Evolutionary conservation across 1,140 invertebrate genomes (phyloP), one percentile per base, ranked within the genome.

Genomic region (Calephelis virginiensis): DNA sequence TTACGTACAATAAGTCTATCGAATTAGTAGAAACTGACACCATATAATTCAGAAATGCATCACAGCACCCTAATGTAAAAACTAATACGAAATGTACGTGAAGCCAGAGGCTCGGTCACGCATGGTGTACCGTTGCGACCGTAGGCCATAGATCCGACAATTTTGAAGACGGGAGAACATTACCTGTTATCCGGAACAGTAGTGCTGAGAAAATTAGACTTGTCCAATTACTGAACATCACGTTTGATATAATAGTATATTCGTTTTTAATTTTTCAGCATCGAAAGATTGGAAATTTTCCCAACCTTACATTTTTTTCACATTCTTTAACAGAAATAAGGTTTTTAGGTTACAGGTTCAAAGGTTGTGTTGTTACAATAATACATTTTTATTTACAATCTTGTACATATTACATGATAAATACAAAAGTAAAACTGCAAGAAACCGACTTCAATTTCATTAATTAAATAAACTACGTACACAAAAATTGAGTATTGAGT

Each of bases 41-140:
- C 61, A 62, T 46, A 46, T 53, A 53, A 53, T 53, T 53, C 17
- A 53, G 49, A 17, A 10, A 8, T 3, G 28, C 49, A 53, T 13
- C 17, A 53, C 14, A 61, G 10, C 37, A 61, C 28, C 59, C 28
- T 43, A 61, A 14, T 61, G 59, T 66, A 67, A 68, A 65, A 69
- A 61, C 50, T 45, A 63, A 47, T 63, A 45, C 10, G 61, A 63
- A 28, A 46, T 46, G 45, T 48, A 63, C 9, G 37, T 69, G 72
- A 69, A 70, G 76, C 81, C 75, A 53, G 72, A 68, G 78, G 83
- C 81, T 46, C 70, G 70, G 73, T 85, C 83, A 85, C 83, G 83
- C 69, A 74, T 64, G 38, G 40, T 66, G 61, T 80, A 80, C 75
- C 79, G 77, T 83, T 78, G 67, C 61, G 63, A 75, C 78, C 78